Conservation (phyloP, 2,888 invertebrate species). For the Aromia moschata region DNA sequence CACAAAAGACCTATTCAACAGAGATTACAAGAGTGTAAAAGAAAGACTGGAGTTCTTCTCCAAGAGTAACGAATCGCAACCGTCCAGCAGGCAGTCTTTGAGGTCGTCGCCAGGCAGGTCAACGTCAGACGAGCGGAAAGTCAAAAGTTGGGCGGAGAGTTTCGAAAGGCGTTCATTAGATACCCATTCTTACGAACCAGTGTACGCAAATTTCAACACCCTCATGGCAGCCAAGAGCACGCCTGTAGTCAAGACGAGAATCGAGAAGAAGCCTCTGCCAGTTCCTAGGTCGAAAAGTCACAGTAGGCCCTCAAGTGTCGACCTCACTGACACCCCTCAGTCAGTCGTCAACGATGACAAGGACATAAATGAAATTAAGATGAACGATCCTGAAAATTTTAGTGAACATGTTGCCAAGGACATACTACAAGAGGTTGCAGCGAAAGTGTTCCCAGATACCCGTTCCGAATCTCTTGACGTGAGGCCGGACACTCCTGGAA, state of each 20-base stretch:
- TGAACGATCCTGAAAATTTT: conserved; percentile 43
- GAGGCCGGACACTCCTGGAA: not conserved
- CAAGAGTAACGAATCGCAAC: not conserved
- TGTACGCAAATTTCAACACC: conserved; percentile 39
- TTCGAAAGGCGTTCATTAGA: conserved; percentile 34
- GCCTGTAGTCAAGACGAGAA: not conserved
- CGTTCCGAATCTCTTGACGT: not conserved
- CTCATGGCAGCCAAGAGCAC: not conserved
- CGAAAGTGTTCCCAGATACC: not conserved
- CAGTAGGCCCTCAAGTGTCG: conserved; percentile 7
- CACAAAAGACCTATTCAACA: not conserved
- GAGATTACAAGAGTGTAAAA: conserved; percentile 14
- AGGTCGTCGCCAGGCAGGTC: not conserved
- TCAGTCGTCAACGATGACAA: conserved; percentile 21
- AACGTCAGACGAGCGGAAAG: conserved; percentile 7
- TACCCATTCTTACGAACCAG: conserved; percentile 38
- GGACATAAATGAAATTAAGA: conserved; percentile 30
- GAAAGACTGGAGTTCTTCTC: conserved; percentile 13
- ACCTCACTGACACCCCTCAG: conserved; percentile 24
- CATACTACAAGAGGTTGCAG: not conserved
- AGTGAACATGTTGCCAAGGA: conserved; percentile 33
- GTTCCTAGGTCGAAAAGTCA: conserved; percentile 29
- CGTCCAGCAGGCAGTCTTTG: not conserved
- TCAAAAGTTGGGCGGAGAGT: conserved; percentile 37
- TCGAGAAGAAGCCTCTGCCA: conserved; percentile 30